These are phyloP conservation scores for fruit fly (Drosophila melanogaster) DNA, from an alignment of 1,140 invertebrate genomes.

Conservation along the genomic window DNA sequence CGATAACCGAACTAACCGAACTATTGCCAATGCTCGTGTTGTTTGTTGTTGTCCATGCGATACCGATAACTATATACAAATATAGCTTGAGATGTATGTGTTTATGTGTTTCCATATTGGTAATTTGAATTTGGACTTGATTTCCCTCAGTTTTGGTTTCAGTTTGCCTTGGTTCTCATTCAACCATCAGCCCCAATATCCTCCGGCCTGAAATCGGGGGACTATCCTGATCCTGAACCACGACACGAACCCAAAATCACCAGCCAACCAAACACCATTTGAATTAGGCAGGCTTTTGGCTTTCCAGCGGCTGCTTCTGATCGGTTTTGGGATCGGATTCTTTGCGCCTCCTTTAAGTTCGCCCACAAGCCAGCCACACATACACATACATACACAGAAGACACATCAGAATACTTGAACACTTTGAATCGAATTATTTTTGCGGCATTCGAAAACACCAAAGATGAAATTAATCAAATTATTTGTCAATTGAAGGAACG, in stretches of 20 bases:
- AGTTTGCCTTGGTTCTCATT: slow-evolving; percentile 31
- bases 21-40: slow-evolving; percentile 23
- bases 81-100: slow-evolving; percentile 46
- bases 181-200: slow-evolving; percentile 28
- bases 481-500: slow-evolving; percentile 56
- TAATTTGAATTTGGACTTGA: slow-evolving; percentile 13
- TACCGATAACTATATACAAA: slow-evolving; percentile 23
- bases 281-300: slow-evolving; percentile 24
- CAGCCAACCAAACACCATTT: not conserved
- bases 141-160: slow-evolving; percentile 29
- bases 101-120: slow-evolving; percentile 50
- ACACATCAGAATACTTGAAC: slow-evolving; percentile 19
- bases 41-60: slow-evolving; percentile 22
- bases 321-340: slow-evolving; percentile 24
- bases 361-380: slow-evolving; percentile 4
- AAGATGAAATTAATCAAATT: slow-evolving; percentile 60
- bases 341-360: slow-evolving; percentile 35
- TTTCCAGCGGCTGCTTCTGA: slow-evolving; percentile 23
- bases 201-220: slow-evolving; percentile 37
- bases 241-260: slow-evolving; percentile 4
- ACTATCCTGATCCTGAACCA: not conserved
- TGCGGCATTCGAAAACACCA: slow-evolving; percentile 62
- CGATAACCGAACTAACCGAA: slow-evolving; percentile 22
- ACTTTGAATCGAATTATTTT: slow-evolving; percentile 62
- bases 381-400: slow-evolving; percentile 28